Percentiles rank a stretch among this genome's conserved stretches.
Conservation (phyloP, 2,113 vertebrate genomes). For the Ceuthmochares aereus region DNA sequence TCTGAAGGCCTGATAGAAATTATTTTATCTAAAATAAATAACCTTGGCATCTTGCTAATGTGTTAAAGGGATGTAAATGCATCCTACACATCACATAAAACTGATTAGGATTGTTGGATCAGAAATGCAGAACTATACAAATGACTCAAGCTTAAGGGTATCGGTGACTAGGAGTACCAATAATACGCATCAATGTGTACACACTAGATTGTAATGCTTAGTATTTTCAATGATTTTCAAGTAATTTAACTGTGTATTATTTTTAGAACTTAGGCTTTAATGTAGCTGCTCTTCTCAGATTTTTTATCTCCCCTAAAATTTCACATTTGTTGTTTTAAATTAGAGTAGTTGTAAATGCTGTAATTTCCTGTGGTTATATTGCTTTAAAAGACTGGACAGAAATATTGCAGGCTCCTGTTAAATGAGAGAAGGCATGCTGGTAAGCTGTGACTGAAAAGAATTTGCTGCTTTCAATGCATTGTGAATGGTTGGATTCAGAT, state of each 20-base stretch:
- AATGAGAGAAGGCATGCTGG: conserved; percentile 28
- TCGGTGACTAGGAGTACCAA: neutral
- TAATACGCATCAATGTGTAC: neutral
- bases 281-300: neutral
- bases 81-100: neutral
- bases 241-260: neutral
- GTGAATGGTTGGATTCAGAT: conserved; percentile 68
- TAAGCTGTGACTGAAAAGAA: conserved; percentile 53
- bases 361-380: neutral
- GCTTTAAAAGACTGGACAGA: neutral
- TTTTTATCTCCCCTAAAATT: neutral
- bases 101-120: neutral
- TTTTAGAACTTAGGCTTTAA: neutral
- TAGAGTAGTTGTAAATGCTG: neutral
- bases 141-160: neutral
- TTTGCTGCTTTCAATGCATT: conserved; percentile 66
- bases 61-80: neutral
- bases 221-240: neutral
- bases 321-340: neutral
- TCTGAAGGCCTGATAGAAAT: neutral
- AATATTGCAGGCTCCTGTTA: neutral
- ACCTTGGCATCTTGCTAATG: neutral
- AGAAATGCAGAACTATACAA: neutral
- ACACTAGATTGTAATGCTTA: neutral
- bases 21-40: neutral